Percentiles rank a stretch among this genome's conserved stretches.
phyloP scores from a whole-genome alignment of 1,140 invertebrate species.

The Neodiprion lecontei region DNA sequence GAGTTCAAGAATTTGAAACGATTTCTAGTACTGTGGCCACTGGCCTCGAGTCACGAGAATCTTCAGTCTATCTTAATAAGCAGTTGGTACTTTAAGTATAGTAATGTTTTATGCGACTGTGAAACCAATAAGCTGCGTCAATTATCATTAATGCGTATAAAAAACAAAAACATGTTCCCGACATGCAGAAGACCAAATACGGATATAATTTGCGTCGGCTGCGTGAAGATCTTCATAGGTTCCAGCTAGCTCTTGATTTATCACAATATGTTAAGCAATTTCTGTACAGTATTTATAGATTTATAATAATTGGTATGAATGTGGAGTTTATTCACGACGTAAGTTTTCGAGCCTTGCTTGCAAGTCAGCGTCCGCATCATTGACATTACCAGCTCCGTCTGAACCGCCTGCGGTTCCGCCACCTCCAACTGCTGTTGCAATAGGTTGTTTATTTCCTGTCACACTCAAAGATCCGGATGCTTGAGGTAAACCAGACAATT shows the following conservation, averaged over 20 bases:
- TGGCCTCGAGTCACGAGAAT: background rate
- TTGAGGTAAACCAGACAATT: conserved; percentile 86
- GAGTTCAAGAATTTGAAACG: no score
- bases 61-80: background rate
- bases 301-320: conserved; percentile 3
- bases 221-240: background rate
- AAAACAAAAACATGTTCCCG: background rate
- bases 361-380: conserved; percentile 93
- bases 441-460: conserved; percentile 59
- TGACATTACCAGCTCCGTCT: conserved; percentile 65
- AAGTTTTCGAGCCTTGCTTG: conserved; percentile 94
- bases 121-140: background rate
- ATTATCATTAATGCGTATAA: background rate
- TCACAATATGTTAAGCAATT: background rate
- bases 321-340: conserved; percentile 76
- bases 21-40: no score
- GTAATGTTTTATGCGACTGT: background rate
- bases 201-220: background rate
- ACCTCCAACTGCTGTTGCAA: conserved; percentile 64
- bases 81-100: background rate
- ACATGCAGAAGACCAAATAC: background rate
- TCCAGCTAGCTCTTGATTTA: background rate
- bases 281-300: conserved; percentile 37
- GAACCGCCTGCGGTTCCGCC: conserved; percentile 59
- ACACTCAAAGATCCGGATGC: conserved; percentile 57